phyloP scores from a whole-genome alignment of 2,113 vertebrate genomes.

The Puffinus mauretanicus region DNA sequence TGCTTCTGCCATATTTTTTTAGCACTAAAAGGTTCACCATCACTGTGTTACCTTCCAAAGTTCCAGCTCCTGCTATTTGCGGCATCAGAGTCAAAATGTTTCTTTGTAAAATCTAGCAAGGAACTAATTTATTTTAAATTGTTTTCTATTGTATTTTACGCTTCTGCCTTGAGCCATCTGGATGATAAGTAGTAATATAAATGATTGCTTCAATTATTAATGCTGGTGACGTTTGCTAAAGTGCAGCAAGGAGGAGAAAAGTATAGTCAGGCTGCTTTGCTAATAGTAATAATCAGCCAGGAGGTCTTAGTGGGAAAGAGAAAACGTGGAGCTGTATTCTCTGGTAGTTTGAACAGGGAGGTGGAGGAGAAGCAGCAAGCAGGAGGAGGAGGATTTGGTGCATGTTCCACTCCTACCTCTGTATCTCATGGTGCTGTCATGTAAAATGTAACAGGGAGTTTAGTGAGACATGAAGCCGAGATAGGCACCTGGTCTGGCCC shows the following conservation, averaged over 20 bases:
- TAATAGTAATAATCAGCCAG: not conserved
- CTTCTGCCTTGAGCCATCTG: not conserved
- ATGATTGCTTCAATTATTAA: slow-evolving; percentile 3
- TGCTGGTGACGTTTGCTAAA: not conserved
- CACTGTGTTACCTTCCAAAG: not conserved
- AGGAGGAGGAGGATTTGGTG: not conserved
- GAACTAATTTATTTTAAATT: not conserved
- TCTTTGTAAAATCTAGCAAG: not conserved
- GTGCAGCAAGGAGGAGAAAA: not conserved
- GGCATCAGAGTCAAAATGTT: not conserved
- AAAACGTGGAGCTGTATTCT: not conserved
- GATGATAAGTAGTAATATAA: not conserved
- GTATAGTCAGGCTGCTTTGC: not conserved
- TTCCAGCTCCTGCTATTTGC: not conserved
- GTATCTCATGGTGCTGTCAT: not conserved
- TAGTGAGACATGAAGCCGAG: not conserved
- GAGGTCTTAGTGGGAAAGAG: not conserved
- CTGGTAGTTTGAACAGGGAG: not conserved
- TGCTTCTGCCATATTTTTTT: not conserved
- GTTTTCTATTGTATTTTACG: not conserved
- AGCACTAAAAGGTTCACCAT: not conserved
- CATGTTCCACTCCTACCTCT: not conserved
- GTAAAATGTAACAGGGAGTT: not conserved
- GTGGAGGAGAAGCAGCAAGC: not conserved
- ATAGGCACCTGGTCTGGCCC: not conserved